phyloP scores from a whole-genome alignment of 2,888 invertebrate genomes.

The Myopa tessellatipennis region DNA sequence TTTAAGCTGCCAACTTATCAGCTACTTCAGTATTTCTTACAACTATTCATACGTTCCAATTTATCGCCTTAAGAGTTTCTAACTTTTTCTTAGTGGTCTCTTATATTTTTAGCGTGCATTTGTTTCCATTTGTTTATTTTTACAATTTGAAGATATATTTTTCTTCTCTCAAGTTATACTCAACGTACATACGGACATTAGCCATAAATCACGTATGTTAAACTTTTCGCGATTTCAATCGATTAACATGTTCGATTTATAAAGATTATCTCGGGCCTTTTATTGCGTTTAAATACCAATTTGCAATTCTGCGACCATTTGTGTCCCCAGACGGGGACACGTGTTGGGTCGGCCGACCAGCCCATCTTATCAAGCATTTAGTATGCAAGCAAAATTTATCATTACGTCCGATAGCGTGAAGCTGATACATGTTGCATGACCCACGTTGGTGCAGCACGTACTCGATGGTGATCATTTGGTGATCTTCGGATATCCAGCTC shows the following conservation, averaged over 20 bases:
- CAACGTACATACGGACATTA: background rate
- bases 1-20: background rate
- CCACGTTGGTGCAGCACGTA: background rate
- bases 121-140: no score
- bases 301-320: conserved; percentile 21
- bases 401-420: background rate
- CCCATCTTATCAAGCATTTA: conserved; percentile 12
- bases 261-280: conserved; percentile 10
- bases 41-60: background rate
- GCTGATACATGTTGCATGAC: background rate
- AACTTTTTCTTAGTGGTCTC: background rate
- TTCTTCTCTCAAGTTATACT: background rate
- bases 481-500: background rate
- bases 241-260: conserved; percentile 10
- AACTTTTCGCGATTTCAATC: background rate
- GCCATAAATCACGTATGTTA: conserved; percentile 7
- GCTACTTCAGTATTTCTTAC: background rate
- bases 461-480: background rate
- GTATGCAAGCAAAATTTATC: conserved; percentile 18
- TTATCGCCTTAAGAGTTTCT: background rate
- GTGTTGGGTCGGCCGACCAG: background rate
- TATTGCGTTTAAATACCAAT: conserved; percentile 13
- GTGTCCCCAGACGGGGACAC: background rate
- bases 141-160: no score
- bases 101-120: background rate